Conservation (phyloP, 2,113 vertebrate species). For the Sardina pilchardus region DNA sequence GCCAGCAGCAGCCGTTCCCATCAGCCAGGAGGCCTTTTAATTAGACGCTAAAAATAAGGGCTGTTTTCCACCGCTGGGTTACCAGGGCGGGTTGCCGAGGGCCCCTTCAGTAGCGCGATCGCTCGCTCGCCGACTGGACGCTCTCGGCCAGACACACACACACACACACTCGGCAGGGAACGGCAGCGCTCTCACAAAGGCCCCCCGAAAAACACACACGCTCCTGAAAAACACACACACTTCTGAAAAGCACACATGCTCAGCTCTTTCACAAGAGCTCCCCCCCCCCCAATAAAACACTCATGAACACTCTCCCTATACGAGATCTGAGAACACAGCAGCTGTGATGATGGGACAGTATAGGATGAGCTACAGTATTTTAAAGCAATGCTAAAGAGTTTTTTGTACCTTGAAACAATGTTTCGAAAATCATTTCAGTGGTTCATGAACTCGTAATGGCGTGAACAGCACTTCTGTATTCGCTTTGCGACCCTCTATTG, state of each 20-base stretch:
- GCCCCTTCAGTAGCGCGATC: not conserved
- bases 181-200: too few species aligned
- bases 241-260: not conserved
- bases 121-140: not conserved
- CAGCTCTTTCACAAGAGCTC: not conserved
- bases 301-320: not conserved
- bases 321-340: not conserved
- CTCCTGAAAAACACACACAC: not conserved
- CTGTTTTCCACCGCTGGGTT: not conserved
- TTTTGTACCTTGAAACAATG: too few species aligned
- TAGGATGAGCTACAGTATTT: too few species aligned
- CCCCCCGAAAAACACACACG: not conserved
- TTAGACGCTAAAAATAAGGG: conserved; percentile 31
- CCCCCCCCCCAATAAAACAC: too few species aligned
- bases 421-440: too few species aligned
- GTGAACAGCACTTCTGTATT: too few species aligned
- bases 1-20: not conserved
- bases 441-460: too few species aligned
- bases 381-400: too few species aligned
- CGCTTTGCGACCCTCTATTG: too few species aligned
- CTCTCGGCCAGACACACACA: not conserved
- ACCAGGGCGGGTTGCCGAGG: not conserved
- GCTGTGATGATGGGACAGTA: not conserved
- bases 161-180: not conserved
- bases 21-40: conserved; percentile 30